These are phyloP conservation scores for Aplodontia rufa DNA, from an alignment of 2,113 vertebrate species.

Conservation along the genomic window DNA sequence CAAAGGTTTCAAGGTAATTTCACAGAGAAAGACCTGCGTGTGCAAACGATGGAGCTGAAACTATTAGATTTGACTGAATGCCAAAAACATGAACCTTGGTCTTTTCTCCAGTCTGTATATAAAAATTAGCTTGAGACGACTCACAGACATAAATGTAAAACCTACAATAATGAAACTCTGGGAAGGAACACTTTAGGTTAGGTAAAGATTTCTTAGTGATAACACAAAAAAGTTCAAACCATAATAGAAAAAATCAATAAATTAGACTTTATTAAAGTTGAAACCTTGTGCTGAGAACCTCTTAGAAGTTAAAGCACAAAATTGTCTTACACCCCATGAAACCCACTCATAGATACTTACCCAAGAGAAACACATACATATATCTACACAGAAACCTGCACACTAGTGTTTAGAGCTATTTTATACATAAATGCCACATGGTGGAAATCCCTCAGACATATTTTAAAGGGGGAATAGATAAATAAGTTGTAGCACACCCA, in stretches of 20 bases:
- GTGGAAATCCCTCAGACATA: not conserved
- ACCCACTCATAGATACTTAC: not conserved
- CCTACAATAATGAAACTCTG: not conserved
- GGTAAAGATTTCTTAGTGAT: constrained; percentile 17
- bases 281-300: not conserved
- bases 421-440: not conserved
- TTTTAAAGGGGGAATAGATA: not conserved
- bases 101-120: not conserved
- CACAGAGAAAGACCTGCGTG: not conserved
- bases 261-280: not conserved
- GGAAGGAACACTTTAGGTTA: constrained; percentile 18
- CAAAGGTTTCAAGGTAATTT: not conserved
- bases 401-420: not conserved
- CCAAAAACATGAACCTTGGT: not conserved
- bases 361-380: not conserved
- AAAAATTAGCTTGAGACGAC: constrained; percentile 38
- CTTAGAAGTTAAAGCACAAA: not conserved
- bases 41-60: not conserved
- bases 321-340: not conserved
- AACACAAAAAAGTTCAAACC: not conserved
- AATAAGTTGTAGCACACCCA: not conserved
- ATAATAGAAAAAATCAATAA: not conserved
- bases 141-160: constrained; percentile 29
- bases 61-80: not conserved
- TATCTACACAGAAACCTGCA: not conserved